phyloP scores from a whole-genome alignment of 2,797 vertebrate genomes.

The Uromys caudimaculatus region DNA sequence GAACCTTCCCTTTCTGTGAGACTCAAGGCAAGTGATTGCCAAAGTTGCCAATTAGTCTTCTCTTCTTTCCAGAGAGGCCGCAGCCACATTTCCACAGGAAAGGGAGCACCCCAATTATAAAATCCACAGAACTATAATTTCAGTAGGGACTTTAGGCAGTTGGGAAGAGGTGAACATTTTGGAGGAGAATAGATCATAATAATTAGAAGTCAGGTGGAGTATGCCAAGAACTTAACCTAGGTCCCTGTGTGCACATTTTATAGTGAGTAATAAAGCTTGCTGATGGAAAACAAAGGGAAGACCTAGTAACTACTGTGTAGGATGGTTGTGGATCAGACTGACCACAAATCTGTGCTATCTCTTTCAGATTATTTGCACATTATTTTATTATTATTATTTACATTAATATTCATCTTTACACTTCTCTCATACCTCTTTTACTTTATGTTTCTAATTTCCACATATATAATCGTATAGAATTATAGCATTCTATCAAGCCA shows the following conservation, averaged over 20 bases:
- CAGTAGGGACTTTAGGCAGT: background rate
- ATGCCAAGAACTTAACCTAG: slow-evolving; percentile 36
- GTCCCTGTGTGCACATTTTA: slow-evolving; percentile 22
- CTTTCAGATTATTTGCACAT: background rate
- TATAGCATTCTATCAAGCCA: slow-evolving; percentile 36
- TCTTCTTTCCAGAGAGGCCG: slow-evolving; percentile 69
- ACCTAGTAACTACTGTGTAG: background rate
- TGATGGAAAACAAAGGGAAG: background rate
- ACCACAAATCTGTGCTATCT: background rate
- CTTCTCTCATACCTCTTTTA: slow-evolving; percentile 1
- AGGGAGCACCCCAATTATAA: slow-evolving; percentile 53
- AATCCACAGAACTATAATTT: slow-evolving; percentile 43
- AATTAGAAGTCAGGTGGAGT: slow-evolving; percentile 22
- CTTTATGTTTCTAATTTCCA: slow-evolving; percentile 14
- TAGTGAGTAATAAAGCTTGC: background rate
- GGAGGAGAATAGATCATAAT: background rate
- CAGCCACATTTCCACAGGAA: slow-evolving; percentile 64
- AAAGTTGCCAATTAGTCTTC: slow-evolving; percentile 78
- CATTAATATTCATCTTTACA: background rate
- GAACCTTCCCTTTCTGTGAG: slow-evolving; percentile 74
- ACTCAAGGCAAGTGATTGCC: slow-evolving; percentile 71
- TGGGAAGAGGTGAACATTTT: background rate
- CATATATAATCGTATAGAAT: background rate
- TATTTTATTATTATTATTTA: background rate
- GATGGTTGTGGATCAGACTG: background rate